These are phyloP conservation scores for Drosophila triauraria DNA, from an alignment of 1,140 invertebrate species.

Conservation along the genomic window DNA sequence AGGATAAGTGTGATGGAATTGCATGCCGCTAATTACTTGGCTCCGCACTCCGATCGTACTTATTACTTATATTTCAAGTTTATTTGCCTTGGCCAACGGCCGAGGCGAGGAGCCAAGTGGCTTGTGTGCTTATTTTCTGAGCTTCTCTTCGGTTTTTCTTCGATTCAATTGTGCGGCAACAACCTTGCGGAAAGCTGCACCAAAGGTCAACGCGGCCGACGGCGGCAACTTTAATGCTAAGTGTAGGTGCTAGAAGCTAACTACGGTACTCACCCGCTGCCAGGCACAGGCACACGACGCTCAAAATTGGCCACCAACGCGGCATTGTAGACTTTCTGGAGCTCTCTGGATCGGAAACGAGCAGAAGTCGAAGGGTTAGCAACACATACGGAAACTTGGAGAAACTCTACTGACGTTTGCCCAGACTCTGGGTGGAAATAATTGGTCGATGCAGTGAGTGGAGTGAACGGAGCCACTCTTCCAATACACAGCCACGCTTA, in stretches of 20 bases:
- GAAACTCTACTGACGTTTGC: constrained; percentile 57
- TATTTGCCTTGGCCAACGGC: constrained; percentile 70
- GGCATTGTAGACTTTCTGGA: constrained; percentile 70
- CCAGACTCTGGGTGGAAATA: constrained; percentile 56
- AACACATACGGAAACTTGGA: constrained; percentile 29
- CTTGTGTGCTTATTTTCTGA: constrained; percentile 2
- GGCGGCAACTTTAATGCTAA: constrained; percentile 39
- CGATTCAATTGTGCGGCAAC: constrained; percentile 8
- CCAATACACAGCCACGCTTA: constrained; percentile 85
- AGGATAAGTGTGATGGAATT: constrained; percentile 30
- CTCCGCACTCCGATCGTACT: constrained; percentile 18
- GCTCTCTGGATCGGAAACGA: constrained; percentile 56
- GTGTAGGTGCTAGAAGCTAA: constrained; percentile 19
- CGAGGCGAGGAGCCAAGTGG: constrained; percentile 32
- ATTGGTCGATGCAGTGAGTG: constrained; percentile 44
- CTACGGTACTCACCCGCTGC: constrained; percentile 75
- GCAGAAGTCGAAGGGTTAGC: constrained; percentile 43
- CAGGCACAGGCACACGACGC: constrained; percentile 72
- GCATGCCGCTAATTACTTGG: constrained; percentile 67
- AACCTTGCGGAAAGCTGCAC: constrained; percentile 63
- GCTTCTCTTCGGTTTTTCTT: constrained; percentile 23
- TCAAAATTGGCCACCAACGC: constrained; percentile 77
- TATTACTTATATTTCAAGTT: constrained; percentile 48
- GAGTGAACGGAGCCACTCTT: constrained; percentile 75
- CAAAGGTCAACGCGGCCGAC: constrained; percentile 67